Conservation (phyloP, 2,113 vertebrate species). For the Xenopus borealis region DNA sequence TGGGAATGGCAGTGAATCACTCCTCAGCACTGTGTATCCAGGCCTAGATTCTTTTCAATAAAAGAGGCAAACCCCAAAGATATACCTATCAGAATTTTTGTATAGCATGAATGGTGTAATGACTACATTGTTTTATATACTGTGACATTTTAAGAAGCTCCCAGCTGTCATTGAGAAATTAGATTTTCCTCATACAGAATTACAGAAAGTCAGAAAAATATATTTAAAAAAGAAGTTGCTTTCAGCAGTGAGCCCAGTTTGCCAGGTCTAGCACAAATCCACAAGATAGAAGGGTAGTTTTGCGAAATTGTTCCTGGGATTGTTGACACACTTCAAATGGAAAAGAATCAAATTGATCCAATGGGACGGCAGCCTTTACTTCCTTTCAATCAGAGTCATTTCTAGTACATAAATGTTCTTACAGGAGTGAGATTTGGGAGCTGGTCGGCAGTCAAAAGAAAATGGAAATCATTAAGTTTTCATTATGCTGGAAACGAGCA, state of each 20-base stretch:
- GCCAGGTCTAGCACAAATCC: conserved; percentile 8
- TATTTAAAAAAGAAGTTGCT: background rate
- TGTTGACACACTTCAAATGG: conserved; percentile 40
- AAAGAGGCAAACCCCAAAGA: too few relatives aligned
- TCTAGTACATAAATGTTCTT: conserved; percentile 35
- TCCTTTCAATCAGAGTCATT: conserved; percentile 38
- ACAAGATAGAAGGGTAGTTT: background rate
- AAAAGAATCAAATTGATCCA: conserved; percentile 33
- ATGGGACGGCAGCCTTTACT: conserved; percentile 11
- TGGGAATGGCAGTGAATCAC: too few relatives aligned
- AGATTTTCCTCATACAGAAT: too few relatives aligned
- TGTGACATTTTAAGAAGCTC: too few relatives aligned
- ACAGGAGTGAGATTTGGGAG: conserved; percentile 40
- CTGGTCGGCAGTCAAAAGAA: conserved; percentile 34
- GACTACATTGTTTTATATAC: too few relatives aligned
- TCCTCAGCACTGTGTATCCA: too few relatives aligned
- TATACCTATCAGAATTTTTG: too few relatives aligned
- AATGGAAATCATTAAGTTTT: conserved; percentile 43
- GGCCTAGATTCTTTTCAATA: too few relatives aligned
- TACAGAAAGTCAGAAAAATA: too few relatives aligned
- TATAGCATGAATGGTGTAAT: too few relatives aligned
- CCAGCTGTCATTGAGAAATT: too few relatives aligned
- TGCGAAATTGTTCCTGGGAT: background rate
- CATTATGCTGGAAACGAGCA: conserved; percentile 20
- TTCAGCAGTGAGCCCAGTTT: background rate